Base-by-base conservation (phyloP, 2,888 invertebrate genomes). In the Lordiphosa andalusiaca region DNA sequence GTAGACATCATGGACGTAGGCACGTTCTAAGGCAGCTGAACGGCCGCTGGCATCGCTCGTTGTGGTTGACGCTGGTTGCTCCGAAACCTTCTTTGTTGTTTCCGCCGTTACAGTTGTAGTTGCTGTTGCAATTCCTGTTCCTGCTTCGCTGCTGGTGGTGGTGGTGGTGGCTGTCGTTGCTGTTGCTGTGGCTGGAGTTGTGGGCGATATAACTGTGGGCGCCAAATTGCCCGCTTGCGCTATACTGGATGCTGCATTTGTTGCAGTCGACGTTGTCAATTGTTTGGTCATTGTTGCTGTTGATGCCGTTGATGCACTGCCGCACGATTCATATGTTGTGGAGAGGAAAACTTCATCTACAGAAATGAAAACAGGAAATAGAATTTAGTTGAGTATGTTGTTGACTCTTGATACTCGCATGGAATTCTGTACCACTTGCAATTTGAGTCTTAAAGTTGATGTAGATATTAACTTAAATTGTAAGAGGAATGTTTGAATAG, bases 1-100 rank as follows among this genome's bases (percentile, higher is more conserved):
- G 92, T 98, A 98, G 70, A 98, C 98, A 90, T 98, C 95, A 90
- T 98, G 96, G 70, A 98, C 96, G 90, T 97, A 96, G 70, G 96
- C 95, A 90, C 95, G 93, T 91, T 96, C 94, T 87, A 95, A 90
- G 76, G 95, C 95, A 84, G 95, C 92, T 72, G 95, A 95, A 87
- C 95, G 92, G 71, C 89, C 90, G 56, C 82, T 88, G 57, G 89
- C 84, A 77, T 90, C 89, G 51, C 69, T 77, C 48, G 54, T 68
- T 50, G 63, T 36, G 25, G 59, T 37, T 36, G 67, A 33, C 36
- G 71, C 42, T 54, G 75, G 49, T 54, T 66, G 60, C 51, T 71
- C 52, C 62, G 63, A 39, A 52, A 30, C 30, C 4, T 53, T 48
- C 52, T 62, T 63, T 68, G 72, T 42, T 49, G 70, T 35, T 53